Base-by-base conservation (phyloP, 2,888 invertebrate species). In the Napeogenes inachia region DNA sequence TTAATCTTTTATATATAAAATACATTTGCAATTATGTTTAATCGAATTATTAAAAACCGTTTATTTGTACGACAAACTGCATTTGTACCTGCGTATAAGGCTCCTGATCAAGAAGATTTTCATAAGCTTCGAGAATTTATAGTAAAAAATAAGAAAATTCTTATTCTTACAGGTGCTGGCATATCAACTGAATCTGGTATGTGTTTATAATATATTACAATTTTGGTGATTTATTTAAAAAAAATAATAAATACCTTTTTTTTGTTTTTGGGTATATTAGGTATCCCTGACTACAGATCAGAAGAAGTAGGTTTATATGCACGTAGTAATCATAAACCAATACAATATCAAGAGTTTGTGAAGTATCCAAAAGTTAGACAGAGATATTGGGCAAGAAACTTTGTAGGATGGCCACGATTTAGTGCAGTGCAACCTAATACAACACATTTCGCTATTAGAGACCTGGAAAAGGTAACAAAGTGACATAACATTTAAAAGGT, bases 371-470 rank as follows among this genome's bases (percentile, higher is more conserved):
- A 88, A 69, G 87, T 93, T 0, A 92, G 97, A 60, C 94, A 94
- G 81, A 91, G 98, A 60, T 99, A 98, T 79, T 99, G 99, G 99
- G 98, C 99, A 0, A 92, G 99, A 69, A 99, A 99, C 86, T 99
- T 94, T 85, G 92, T 98, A 12, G 99, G 97, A 0, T 99, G 99
- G 99, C 93, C 94, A 32, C 91, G 92, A 64, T 98, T 99, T 82
- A 96, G 97, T 30, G 83, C 89, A 21, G 91, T 94, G 13, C 82
- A 93, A 76, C 98, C 98, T 3, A 99, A 99, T 84, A 75, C 79
- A 1, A 93, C 93, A 4, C 99, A 99, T 86, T 78, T 89, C 60
- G 89, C 93, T 10, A 78, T 99, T 42, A 93, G 93, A 54, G 84
- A 94, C 42, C 93, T 98, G 79, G 96, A 98, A 85, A 87, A 92